Conservation (phyloP, 2,797 vertebrate species). For the Tokudaia muenninki region DNA sequence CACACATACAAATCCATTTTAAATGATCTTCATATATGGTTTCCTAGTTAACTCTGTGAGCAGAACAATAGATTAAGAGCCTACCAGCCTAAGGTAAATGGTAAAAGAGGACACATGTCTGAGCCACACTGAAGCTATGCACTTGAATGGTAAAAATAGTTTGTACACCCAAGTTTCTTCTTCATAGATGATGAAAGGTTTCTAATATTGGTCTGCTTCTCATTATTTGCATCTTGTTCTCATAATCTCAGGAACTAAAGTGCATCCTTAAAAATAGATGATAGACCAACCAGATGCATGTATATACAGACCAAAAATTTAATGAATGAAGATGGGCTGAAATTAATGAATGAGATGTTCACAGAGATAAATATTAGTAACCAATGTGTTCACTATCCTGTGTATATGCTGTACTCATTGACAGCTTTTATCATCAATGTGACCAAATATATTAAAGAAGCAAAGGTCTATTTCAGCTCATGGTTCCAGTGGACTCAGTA, state of each 20-base stretch:
- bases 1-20: slow-evolving; percentile 52
- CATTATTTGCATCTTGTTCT: slow-evolving; percentile 25
- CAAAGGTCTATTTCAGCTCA: not conserved
- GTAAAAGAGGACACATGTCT: not conserved
- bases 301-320: not conserved
- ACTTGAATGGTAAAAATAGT: not conserved
- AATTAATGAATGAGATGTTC: not conserved
- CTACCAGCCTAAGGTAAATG: not conserved
- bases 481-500: not conserved
- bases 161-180: not conserved
- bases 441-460: not conserved
- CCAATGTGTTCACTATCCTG: not conserved
- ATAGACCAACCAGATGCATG: not conserved
- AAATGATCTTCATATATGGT: slow-evolving; percentile 37
- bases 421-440: not conserved
- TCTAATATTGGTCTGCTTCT: slow-evolving; percentile 59
- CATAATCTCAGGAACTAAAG: not conserved
- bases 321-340: not conserved
- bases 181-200: slow-evolving; percentile 37
- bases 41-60: slow-evolving; percentile 36
- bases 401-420: not conserved
- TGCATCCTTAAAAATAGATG: not conserved
- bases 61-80: slow-evolving; percentile 9
- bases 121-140: not conserved
- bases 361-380: not conserved